phyloP scores from a whole-genome alignment of 2,797 vertebrate species.

The Stomatorhinus walkeri region DNA sequence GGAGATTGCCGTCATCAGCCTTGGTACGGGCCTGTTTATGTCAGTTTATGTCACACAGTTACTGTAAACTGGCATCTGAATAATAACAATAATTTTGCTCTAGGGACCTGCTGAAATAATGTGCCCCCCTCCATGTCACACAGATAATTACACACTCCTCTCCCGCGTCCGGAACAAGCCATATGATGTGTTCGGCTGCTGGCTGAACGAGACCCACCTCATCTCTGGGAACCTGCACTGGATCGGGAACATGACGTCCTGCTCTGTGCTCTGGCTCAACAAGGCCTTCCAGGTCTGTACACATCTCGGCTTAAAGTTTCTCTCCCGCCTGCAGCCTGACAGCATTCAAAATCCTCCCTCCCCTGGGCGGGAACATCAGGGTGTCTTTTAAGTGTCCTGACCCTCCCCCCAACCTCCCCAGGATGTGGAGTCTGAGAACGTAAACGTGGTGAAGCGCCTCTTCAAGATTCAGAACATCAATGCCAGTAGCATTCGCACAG shows the following conservation, averaged over 20 bases:
- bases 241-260: conserved; percentile 91
- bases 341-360: background rate
- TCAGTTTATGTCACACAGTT: background rate
- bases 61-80: background rate
- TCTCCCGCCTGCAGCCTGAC: background rate
- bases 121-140: background rate
- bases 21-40: conserved; percentile 61
- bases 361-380: background rate
- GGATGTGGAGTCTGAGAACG: conserved; percentile 91
- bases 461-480: conserved; percentile 98
- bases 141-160: conserved; percentile 83
- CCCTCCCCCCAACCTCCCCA: conserved; percentile 34
- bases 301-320: background rate
- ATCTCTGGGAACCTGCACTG: conserved; percentile 95
- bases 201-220: conserved; percentile 91
- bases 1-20: conserved; percentile 90
- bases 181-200: conserved; percentile 94
- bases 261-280: conserved; percentile 97
- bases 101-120: background rate
- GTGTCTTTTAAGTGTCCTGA: background rate
- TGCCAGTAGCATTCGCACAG: conserved; percentile 89
- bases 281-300: conserved; percentile 88
- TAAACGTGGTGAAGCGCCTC: conserved; percentile 92
- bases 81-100: background rate
- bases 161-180: conserved; percentile 94